These are phyloP conservation scores for Apis cerana DNA, from an alignment of 1,140 invertebrate species.

Conservation along the genomic window DNA sequence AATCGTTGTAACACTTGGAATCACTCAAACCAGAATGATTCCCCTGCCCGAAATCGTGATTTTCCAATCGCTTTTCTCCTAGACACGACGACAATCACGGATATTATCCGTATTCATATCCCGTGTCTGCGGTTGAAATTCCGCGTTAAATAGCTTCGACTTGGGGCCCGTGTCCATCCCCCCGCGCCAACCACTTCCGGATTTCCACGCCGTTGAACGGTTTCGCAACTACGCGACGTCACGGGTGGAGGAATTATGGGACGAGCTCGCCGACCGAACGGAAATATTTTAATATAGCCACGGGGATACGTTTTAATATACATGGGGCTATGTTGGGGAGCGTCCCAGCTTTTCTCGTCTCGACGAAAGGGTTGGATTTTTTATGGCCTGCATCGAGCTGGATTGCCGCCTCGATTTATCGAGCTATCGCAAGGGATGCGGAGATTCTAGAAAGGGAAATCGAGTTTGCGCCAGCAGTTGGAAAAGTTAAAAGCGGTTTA, in stretches of 20 bases:
- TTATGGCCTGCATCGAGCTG: neutral
- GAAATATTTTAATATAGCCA: conserved; percentile 32
- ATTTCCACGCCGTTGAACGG: neutral
- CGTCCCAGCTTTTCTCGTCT: neutral
- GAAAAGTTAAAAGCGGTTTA: neutral
- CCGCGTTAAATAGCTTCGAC: conserved; percentile 16
- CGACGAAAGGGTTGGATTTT: too few species aligned
- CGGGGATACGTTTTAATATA: conserved; percentile 20
- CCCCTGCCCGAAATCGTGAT: too few species aligned
- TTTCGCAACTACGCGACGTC: conserved; percentile 11
- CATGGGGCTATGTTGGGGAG: neutral
- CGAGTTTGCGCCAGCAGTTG: neutral
- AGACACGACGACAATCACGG: neutral
- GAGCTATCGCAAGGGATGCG: too few species aligned
- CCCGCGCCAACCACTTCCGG: too few species aligned
- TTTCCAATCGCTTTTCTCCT: too few species aligned
- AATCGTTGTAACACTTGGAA: too few species aligned
- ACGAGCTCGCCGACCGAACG: neutral
- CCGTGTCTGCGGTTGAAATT: conserved; percentile 26
- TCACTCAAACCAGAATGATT: too few species aligned
- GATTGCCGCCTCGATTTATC: too few species aligned
- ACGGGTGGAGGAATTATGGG: conserved; percentile 14
- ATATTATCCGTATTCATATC: neutral
- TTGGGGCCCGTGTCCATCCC: neutral
- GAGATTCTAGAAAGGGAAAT: conserved; percentile 4